These are phyloP conservation scores for Vidua chalybeata DNA, from an alignment of 2,113 vertebrate genomes.

Conservation along the genomic window DNA sequence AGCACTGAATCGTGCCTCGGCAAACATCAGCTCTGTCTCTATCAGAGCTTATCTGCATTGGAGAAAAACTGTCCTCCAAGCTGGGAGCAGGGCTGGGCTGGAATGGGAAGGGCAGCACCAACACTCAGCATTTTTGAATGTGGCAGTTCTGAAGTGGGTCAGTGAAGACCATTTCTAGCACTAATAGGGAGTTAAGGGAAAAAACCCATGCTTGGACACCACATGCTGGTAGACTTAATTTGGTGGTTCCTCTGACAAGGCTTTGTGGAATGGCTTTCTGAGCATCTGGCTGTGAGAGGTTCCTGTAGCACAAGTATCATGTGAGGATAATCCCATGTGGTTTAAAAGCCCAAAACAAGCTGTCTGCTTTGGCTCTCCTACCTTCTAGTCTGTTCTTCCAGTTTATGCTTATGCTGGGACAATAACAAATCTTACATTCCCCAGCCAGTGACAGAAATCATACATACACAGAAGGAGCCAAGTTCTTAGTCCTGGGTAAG, in stretches of 20 bases:
- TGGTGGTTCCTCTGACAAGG: not conserved
- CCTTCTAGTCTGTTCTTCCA: not conserved
- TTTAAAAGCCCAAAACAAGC: conserved; percentile 9
- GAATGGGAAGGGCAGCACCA: not conserved
- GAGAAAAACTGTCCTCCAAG: not conserved
- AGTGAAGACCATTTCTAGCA: not conserved
- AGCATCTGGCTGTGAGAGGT: not conserved
- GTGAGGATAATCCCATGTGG: not conserved
- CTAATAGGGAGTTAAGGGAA: not conserved
- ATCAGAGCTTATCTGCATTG: not conserved
- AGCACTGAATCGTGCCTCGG: not conserved
- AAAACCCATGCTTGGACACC: not conserved
- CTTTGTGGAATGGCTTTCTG: not conserved
- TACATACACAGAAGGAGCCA: not conserved
- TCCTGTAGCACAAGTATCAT: not conserved
- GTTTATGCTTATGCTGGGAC: not conserved
- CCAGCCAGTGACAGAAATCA: not conserved
- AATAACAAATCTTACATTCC: not conserved
- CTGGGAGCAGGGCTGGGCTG: not conserved
- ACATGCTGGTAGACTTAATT: not conserved
- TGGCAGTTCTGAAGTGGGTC: not conserved
- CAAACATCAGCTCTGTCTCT: not conserved
- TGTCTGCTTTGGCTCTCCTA: not conserved
- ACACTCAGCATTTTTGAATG: not conserved
- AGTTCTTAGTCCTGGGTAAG: not conserved